Percentiles rank a stretch among this genome's conserved stretches.
phyloP scores from a whole-genome alignment of 1,140 invertebrate genomes.

The Camponotus vicinus region DNA sequence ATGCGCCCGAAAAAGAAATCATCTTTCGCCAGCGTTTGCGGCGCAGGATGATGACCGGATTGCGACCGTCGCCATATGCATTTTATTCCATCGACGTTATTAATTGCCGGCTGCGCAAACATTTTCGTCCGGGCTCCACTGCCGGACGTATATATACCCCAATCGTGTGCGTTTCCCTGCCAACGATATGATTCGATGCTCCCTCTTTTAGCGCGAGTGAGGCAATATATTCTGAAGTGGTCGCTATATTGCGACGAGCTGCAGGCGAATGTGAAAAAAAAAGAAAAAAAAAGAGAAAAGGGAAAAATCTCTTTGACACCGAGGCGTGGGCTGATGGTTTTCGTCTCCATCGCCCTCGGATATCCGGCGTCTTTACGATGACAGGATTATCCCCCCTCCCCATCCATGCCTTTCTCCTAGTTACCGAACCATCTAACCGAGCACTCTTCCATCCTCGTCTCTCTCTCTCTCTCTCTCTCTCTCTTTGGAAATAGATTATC shows the following conservation, averaged over 20 bases:
- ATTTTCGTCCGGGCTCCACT: conserved; percentile 24
- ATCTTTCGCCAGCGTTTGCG: conserved; percentile 19
- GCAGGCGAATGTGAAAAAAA: conserved; percentile 6
- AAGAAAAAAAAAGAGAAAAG: conserved; percentile 13
- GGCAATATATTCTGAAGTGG: conserved; percentile 69
- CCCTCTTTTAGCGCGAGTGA: conserved; percentile 66
- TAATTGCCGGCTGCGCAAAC: conserved; percentile 56
- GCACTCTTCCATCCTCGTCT: conserved; percentile 17
- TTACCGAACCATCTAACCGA: conserved; percentile 55
- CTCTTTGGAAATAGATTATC: conserved; percentile 56
- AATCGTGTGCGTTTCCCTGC: conserved; percentile 10
- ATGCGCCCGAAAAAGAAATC: conserved; percentile 48
- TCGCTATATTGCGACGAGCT: conserved; percentile 70
- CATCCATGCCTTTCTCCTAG: conserved; percentile 34
- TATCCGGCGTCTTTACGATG: conserved; percentile 35
- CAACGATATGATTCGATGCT: conserved; percentile 68
- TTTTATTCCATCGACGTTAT: conserved; percentile 55
- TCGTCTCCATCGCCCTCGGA: conserved; percentile 38
- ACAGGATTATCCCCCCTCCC: conserved; percentile 43
- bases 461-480: conserved; percentile 1
- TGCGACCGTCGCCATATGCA: conserved; percentile 15
- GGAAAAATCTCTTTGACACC: conserved; percentile 35
- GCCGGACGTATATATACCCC: not conserved
- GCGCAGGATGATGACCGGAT: not conserved
- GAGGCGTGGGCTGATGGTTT: conserved; percentile 36